Evolutionary conservation across 92 coral and sea anemone species (phyloP), one percentile per base, ranked within the genome.

Genomic region (Umimayanthus chanpuru): DNA sequence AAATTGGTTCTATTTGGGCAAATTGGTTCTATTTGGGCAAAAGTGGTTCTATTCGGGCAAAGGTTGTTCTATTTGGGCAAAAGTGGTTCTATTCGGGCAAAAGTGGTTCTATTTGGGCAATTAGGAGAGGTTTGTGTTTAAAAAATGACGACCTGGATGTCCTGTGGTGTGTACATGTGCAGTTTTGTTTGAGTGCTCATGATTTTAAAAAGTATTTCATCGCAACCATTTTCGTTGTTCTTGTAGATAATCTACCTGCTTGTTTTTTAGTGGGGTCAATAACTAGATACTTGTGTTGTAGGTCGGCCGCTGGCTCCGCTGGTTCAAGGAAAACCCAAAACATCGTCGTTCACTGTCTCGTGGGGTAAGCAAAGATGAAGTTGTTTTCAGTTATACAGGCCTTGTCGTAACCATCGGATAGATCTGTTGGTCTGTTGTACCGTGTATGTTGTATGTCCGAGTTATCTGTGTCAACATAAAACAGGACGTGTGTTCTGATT

Each of bases 261-360:
- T 39, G 21, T 23, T 21, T 36, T 75, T 11, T 9, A 14, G 1
- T 40, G 5, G 25, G 16, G 9, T 74, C 47, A 36, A 6, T 18
- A 75, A 16, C 41, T 20, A 20, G 44, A 40, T 3, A 18, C 29
- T 44, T 29, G 30, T 67, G n/a, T n/a, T 26, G 6, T 66, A 96
- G 99, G 96, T 64, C 95, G 94, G 32, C 98, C 96, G 28, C 86
- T 91, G 21, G 84, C 93, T 77, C 99, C 98, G 47, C 44, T 90
- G 11, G 90, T 95, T 5, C 96, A 91, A 77, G 98, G 99, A 50
- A 96, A 96, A 86, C 93, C 93, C 41, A 94, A 96, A 49, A 83
- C 94, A 0, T 85, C 95, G 38, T 92, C 98, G 20, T 95, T 96
- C 56, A 77, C 93, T 43, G 94, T 96, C 39, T 28, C 93, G 23